Evolutionary conservation across 2,888 invertebrate species (phyloP).

Genomic region (Nomada hirtipes): DNA sequence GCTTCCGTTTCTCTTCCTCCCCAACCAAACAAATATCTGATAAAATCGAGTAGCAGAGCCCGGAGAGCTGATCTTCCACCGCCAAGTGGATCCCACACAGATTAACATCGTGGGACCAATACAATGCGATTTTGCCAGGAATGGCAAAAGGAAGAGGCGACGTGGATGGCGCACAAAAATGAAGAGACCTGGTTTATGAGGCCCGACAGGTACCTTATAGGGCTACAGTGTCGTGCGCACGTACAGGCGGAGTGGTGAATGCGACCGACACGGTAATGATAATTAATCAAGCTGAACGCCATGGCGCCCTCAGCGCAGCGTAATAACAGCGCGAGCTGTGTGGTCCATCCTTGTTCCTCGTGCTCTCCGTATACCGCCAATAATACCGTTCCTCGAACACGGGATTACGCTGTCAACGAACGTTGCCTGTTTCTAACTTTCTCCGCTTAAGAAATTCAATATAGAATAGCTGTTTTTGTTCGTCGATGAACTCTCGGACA

Average conservation of each 20-base stretch:
- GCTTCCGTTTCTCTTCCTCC: no score
- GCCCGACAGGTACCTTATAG: conserved; percentile 63
- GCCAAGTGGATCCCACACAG: no score
- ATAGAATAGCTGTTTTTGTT: background rate
- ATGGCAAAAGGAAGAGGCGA: conserved; percentile 4
- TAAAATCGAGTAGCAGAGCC: no score
- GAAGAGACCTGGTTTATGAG: conserved; percentile 59
- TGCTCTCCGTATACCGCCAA: conserved; percentile 54
- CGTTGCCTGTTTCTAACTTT: conserved; percentile 30
- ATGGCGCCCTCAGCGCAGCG: conserved; percentile 70
- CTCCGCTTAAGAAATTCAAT: conserved; percentile 1
- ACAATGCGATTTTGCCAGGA: background rate
- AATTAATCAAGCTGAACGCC: conserved; percentile 78
- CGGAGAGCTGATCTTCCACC: no score
- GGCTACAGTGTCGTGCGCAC: conserved; percentile 69
- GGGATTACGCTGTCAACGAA: conserved; percentile 46
- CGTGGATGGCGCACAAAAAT: conserved; percentile 12
- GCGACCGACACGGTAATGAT: conserved; percentile 73
- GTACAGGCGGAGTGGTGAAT: conserved; percentile 57
- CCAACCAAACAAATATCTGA: no score
- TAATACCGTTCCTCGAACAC: conserved; percentile 62
- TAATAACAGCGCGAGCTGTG: conserved; percentile 76
- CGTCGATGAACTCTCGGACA: background rate
- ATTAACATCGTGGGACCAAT: background rate
- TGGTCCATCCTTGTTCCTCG: conserved; percentile 73